Base-by-base conservation (phyloP, 2,888 invertebrate genomes). In the Boloria selene region DNA sequence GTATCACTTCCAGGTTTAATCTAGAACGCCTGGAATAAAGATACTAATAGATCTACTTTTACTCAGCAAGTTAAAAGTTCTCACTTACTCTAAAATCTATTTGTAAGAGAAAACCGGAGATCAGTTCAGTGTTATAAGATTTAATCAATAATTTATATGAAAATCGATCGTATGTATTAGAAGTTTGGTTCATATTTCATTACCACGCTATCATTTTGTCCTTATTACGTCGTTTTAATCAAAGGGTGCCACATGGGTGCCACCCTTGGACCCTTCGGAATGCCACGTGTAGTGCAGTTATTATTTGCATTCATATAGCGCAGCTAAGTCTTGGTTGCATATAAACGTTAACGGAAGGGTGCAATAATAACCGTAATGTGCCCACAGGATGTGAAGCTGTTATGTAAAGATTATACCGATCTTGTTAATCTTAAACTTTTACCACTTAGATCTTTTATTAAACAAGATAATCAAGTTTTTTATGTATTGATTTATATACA, bases 201-300 rank as follows among this genome's bases (percentile, higher is more conserved):
- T 42, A 55, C 13, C 22, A 13, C 31, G 17, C 14, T 17, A 13
- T 16, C 17, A 49, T 47, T 59, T 31, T 31, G 45, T 5, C 31
- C 31, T 38, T 38, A 31, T 59, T 59, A 58, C 58, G 61, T 67
- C 65, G 58, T 22, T 65, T 56, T 62, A 67, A 66, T 68, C 66
- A 71, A 72, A 76, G 87, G 87, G 87, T 82, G 82, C 69, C 79
- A 83, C 86, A 72, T 76, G 87, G 87, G 87, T 82, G 82, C 69
- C 79, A 83, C 86, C 87, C 87, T 83, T 56, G 42, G 38, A 10
- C 10, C 31, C 26, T 49, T 6, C 70, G 66, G 69, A 61, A 70
- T 74, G 80, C 77, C 81, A 77, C 77, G 79, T 82, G 83, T 81
- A 80, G 80, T 83, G 83, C 81, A 80, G 80, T 83, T 85, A 86